Evolutionary conservation across 2,797 vertebrate species (phyloP).

Genomic region (Pantherophis alleghaniensis): DNA sequence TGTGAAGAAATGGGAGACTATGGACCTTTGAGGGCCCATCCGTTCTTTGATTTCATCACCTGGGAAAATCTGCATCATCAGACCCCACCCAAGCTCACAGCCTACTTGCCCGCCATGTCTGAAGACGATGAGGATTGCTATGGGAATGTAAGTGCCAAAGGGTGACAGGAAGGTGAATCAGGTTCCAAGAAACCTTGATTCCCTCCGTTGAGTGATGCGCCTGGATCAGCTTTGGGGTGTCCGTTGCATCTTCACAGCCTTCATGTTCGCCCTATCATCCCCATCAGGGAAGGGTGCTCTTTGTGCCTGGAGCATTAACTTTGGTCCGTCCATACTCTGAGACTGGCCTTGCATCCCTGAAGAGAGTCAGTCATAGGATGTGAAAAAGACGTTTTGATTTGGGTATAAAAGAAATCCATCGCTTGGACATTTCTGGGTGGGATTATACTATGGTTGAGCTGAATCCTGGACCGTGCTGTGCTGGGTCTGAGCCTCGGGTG

Average conservation of each 20-base stretch:
- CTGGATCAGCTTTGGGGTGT: not conserved
- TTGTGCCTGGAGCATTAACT: not conserved
- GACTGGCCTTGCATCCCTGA: not conserved
- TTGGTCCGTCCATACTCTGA: not conserved
- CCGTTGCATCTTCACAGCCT: not conserved
- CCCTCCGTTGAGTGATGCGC: not conserved
- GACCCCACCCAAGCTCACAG: conserved; percentile 94
- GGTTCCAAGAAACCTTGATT: not conserved
- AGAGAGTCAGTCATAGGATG: not conserved
- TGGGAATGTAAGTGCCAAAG: conserved; percentile 84
- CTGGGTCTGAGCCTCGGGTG: not conserved
- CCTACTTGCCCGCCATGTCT: conserved; percentile 97
- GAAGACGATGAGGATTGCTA: conserved; percentile 99
- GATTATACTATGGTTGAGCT: not conserved
- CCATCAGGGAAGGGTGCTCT: not conserved
- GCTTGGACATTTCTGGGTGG: not conserved
- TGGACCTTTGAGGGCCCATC: conserved; percentile 86
- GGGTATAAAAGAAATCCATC: not conserved
- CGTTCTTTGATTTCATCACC: conserved; percentile 91
- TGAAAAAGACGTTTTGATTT: not conserved
- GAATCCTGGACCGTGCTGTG: not conserved
- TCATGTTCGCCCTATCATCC: not conserved
- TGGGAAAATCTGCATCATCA: conserved; percentile 93
- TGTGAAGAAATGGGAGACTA: conserved; percentile 97
- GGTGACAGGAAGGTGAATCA: not conserved